phyloP scores from a whole-genome alignment of 1,140 invertebrate genomes.

The Bombus superbus region DNA sequence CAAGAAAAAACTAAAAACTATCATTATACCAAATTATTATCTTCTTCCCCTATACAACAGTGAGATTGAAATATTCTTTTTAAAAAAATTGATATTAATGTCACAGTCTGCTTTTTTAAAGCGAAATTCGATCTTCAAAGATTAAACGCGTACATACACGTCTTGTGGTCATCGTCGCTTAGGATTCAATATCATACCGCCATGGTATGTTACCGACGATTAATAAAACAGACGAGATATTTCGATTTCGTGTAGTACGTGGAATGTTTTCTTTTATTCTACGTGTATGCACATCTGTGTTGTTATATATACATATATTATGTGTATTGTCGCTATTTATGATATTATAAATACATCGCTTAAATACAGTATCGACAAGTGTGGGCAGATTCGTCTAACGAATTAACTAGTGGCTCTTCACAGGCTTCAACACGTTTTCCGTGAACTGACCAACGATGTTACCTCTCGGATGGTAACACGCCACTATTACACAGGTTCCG shows the following conservation, averaged over 20 bases:
- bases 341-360: conserved; percentile 70
- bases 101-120: neutral
- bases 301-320: conserved; percentile 63
- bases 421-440: conserved; percentile 86
- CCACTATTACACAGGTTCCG: conserved; percentile 87
- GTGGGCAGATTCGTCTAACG: neutral
- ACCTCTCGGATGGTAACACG: conserved; percentile 92
- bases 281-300: conserved; percentile 61
- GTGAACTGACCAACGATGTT: conserved; percentile 89
- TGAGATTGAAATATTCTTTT: neutral
- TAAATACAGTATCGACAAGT: conserved; percentile 69
- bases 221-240: conserved; percentile 7
- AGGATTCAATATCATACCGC: neutral
- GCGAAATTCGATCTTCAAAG: neutral
- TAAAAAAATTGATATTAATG: neutral
- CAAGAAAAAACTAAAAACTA: neutral
- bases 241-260: conserved; percentile 53
- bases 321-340: conserved; percentile 50
- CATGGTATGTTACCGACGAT: neutral
- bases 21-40: neutral
- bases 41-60: too few relatives aligned
- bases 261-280: conserved; percentile 73
- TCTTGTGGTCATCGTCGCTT: too few relatives aligned
- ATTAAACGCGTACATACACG: neutral
- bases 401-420: conserved; percentile 67